Evolutionary conservation across 2,888 invertebrate species (phyloP).

Genomic region (Lycaena phlaeas): DNA sequence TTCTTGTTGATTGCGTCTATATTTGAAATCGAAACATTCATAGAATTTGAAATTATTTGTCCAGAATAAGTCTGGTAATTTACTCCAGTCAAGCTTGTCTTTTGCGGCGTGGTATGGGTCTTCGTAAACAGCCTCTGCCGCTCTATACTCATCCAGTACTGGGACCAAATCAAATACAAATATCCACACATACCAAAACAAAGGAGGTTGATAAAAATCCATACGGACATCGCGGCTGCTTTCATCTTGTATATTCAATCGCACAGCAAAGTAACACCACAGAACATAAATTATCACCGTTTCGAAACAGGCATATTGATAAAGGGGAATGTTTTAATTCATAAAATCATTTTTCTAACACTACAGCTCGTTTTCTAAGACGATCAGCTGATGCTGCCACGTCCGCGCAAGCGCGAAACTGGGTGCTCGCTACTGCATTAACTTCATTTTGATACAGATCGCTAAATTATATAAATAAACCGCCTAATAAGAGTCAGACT

Average conservation of each 20-base stretch:
- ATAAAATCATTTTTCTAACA: background rate
- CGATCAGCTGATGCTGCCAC: conserved; percentile 41
- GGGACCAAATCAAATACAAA: conserved; percentile 80
- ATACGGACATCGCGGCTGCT: conserved; percentile 78
- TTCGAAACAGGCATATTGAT: background rate
- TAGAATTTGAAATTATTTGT: conserved; percentile 28
- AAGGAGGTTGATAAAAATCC: conserved; percentile 80
- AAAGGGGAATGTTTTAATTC: background rate
- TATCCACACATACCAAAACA: conserved; percentile 82
- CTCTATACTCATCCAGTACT: conserved; percentile 78
- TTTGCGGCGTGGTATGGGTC: conserved; percentile 32
- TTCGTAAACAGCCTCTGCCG: conserved; percentile 63
- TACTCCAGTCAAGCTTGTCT: conserved; percentile 26
- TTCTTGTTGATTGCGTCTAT: conserved; percentile 31
- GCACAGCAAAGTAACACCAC: background rate
- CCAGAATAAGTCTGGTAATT: conserved; percentile 31
- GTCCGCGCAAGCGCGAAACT: conserved; percentile 37
- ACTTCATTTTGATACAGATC: too few relatives aligned
- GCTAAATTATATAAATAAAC: too few relatives aligned
- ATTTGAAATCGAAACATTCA: conserved; percentile 24
- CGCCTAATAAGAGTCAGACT: too few relatives aligned
- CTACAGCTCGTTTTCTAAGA: background rate
- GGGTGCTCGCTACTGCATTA: background rate
- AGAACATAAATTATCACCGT: conserved; percentile 8
- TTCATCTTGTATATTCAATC: conserved; percentile 56